Evolutionary conservation across 2,888 invertebrate species (phyloP), one percentile per base, ranked within the genome.

Genomic region (Agriopis leucophaearia): DNA sequence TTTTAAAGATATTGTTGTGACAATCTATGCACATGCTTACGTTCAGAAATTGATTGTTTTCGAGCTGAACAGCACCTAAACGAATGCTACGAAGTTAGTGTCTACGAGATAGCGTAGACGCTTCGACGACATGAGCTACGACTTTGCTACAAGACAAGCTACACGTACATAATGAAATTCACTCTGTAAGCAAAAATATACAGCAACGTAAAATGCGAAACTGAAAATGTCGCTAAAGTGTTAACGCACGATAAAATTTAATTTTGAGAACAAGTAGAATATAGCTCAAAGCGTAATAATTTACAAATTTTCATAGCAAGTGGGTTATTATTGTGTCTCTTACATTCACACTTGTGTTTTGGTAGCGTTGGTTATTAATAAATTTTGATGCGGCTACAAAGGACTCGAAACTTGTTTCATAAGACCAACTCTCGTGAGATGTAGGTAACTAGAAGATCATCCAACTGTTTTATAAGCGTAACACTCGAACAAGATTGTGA

Each of bases 241-340:
- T 61, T 59, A 12, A 57, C 51, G 45, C 8, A 42, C 58, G 66
- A 58, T 66, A 54, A 58, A 61, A 50, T 66, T 62, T 40, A 52
- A 62, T 66, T 57, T 18, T 16, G 35, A 52, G 35, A 63, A 59
- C 54, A 50, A 63, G 65, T 71, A 60, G 66, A 72, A 60, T 61
- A 72, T 44, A 52, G 59, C 63, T 52, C 40, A 13, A 16, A 1
- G 58, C 54, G 48, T 59, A 52, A 61, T 66, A 61, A 66, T 54
- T 54, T 59, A 15, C 58, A 58, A 58, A 62, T 52, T 65, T 60
- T 62, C 58, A 13, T 47, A 42, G 40, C 42, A 63, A 67, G 59
- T 54, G 13, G 55, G 61, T 72, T 74, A 75, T 77, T 75, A 74
- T 73, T 64, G 71, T 68, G 74, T 72, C 55, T 74, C 52, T 57